Evolutionary conservation across 2,888 invertebrate genomes (phyloP).

Genomic region (Hipparchia semele): DNA sequence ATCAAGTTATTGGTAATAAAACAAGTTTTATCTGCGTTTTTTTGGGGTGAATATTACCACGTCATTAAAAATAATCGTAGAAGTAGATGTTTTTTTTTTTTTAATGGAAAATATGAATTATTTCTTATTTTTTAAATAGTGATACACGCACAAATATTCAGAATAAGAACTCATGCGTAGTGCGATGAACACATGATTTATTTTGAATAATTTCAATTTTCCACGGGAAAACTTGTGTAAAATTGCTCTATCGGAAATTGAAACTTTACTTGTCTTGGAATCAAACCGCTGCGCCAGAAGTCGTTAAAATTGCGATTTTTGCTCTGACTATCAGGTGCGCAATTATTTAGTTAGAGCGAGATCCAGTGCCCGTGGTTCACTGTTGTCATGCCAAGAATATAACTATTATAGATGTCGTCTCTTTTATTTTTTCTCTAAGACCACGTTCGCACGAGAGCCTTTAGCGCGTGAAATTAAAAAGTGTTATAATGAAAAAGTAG

Average conservation of each 20-base stretch:
- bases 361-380: slow-evolving; percentile 34
- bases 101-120: neutral
- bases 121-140: too few species aligned
- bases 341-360: slow-evolving; percentile 35
- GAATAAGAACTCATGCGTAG: too few species aligned
- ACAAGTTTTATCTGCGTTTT: slow-evolving; percentile 17
- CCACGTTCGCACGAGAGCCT: neutral
- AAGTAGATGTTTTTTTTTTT: neutral
- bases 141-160: too few species aligned
- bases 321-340: slow-evolving; percentile 28
- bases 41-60: neutral
- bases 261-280: neutral
- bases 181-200: too few species aligned
- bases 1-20: slow-evolving; percentile 31
- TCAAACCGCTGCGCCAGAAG: neutral
- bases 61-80: neutral
- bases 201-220: too few species aligned
- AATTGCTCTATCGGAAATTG: neutral
- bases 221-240: too few species aligned
- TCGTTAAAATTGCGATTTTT: slow-evolving; percentile 11
- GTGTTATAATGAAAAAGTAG: neutral
- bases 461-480: neutral
- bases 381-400: slow-evolving; percentile 39
- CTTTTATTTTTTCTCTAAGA: slow-evolving; percentile 27
- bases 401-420: slow-evolving; percentile 24